Conservation (phyloP, 1,140 invertebrate genomes). For the Wiebesia pumilae region DNA sequence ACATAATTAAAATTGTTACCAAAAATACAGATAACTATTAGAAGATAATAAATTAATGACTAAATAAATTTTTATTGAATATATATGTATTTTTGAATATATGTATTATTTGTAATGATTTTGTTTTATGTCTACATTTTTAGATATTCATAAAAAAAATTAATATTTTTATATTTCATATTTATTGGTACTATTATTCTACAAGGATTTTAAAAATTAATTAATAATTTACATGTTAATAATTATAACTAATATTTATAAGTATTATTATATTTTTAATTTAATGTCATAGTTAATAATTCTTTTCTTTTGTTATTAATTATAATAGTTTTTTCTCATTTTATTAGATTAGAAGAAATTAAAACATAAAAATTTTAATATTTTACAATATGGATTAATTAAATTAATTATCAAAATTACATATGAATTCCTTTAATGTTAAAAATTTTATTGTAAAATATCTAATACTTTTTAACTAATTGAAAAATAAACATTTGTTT, state of each 20-base stretch:
- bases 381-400: background rate
- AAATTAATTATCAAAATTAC: background rate
- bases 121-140: background rate
- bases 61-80: conserved; percentile 37
- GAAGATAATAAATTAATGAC: background rate
- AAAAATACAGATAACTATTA: conserved; percentile 21
- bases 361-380: background rate
- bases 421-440: background rate
- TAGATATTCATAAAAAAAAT: background rate
- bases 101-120: conserved; percentile 16
- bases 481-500: background rate
- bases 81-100: no score
- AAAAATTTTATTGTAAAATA: background rate
- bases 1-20: conserved; percentile 34
- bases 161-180: no score
- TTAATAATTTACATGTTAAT: no score
- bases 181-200: background rate
- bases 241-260: background rate
- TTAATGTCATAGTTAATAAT: background rate
- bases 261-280: background rate
- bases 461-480: background rate
- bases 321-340: background rate
- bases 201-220: no score
- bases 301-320: background rate
- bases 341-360: background rate